Base-by-base conservation (phyloP, 1,140 invertebrate species). In the Belonocnema kinseyi region DNA sequence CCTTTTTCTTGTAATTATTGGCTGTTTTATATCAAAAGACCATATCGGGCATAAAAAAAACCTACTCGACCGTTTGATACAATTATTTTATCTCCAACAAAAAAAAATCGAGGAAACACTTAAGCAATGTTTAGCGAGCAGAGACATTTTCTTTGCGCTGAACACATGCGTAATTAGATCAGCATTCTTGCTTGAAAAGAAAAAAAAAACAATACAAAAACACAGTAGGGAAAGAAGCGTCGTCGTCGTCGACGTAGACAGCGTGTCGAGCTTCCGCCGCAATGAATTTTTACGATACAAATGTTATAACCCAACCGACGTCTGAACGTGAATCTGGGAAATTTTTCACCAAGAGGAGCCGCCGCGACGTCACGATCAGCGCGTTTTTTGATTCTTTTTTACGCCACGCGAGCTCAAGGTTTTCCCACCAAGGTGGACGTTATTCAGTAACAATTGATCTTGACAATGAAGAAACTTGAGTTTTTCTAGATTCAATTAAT, bases 201-300 rank as follows among this genome's bases (percentile, higher is more conserved):
- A 7, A 33, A 66, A 40, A 33, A 40, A 66, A 40, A 40, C 3
- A 40, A 40, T 0, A n/a, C n/a, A n/a, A n/a, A n/a, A n/a, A n/a
- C n/a, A 46, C 12, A 66, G 40, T 13, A 40, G 33, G 33, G 5
- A 46, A 66, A 40, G 61, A 40, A 66, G 61, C 61, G 26, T 53
- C 72, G 72, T 73, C 72, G 72, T 73, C 72, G 72, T 73, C 72
- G 10, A 46, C 50, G 72, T 73, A 73, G 51, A 33, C 51, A 66
- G 50, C 52, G 72, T 53, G 72, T 73, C 52, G 50, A 73, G 50
- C 52, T 73, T 52, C 51, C 72, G 19, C 53, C 26, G 51, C 53
- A 74, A 61, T 77, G 66, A 73, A 66, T 79, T 82, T 82, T 77
- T 82, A 77, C 74, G 58, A 79, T 76, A 75, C 73, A 66, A 16